A percentile compares a stretch with the other conserved stretches of the same genome.
These are phyloP conservation scores for Zonitis immaculata DNA, from an alignment of 2,888 invertebrate species.

Conservation along the genomic window DNA sequence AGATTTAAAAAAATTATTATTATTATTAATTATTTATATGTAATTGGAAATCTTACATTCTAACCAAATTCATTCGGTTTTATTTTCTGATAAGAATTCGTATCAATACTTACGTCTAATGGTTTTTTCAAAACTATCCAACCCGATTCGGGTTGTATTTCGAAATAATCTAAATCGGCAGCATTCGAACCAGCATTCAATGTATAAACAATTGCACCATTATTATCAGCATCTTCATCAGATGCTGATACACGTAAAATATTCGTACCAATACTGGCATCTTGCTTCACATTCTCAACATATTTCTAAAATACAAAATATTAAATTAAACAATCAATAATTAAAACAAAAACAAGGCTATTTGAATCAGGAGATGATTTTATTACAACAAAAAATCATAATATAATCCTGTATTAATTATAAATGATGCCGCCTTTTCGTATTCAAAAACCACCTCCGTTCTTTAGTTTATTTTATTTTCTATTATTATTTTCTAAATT, in stretches of 20 bases:
- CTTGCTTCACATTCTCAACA: conserved; percentile 94
- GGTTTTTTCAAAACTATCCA: conserved; percentile 96
- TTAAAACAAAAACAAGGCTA: too few relatives aligned
- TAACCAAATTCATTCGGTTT: too few relatives aligned
- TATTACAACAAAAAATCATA: too few relatives aligned
- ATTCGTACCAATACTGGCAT: conserved; percentile 92
- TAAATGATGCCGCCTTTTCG: too few relatives aligned
- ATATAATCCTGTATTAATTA: too few relatives aligned
- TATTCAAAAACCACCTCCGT: too few relatives aligned
- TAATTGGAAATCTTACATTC: too few relatives aligned
- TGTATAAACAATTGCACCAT: conserved; percentile 91
- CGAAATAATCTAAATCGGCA: conserved; percentile 89
- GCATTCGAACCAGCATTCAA: conserved; percentile 85
- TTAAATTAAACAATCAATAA: too few relatives aligned
- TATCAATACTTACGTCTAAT: conserved; percentile 82
- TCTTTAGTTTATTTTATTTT: too few relatives aligned
- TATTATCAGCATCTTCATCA: conserved; percentile 95
- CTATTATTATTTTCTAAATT: conserved; percentile 43
- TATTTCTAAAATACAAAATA: conserved; percentile 82
- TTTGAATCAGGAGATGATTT: too few relatives aligned
- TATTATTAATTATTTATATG: too few relatives aligned
- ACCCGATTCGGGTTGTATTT: conserved; percentile 94
- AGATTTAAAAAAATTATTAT: too few relatives aligned
- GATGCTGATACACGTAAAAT: conserved; percentile 92
- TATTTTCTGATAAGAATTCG: not conserved